These are phyloP conservation scores for Trypoxylus dichotomus DNA, from an alignment of 1,140 invertebrate genomes.

Conservation along the genomic window DNA sequence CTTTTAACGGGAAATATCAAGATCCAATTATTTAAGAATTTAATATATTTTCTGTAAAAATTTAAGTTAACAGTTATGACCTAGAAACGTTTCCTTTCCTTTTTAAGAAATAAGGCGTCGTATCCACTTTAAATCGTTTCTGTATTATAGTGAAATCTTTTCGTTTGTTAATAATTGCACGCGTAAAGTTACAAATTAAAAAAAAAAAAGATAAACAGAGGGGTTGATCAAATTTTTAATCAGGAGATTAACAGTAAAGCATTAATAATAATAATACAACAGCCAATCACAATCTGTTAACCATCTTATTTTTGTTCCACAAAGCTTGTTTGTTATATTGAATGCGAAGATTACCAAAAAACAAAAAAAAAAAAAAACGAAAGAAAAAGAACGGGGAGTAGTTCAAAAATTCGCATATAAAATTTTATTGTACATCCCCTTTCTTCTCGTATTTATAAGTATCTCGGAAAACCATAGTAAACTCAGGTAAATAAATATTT, in stretches of 20 bases:
- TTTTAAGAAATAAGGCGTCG: background rate
- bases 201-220: slow-evolving; percentile 36
- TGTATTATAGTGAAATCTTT: background rate
- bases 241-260: slow-evolving; percentile 49
- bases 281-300: slow-evolving; percentile 42
- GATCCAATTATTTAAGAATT: background rate
- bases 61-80: background rate
- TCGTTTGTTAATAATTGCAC: too few species aligned
- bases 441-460: background rate
- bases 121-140: background rate
- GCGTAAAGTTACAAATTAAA: background rate
- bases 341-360: slow-evolving; percentile 12
- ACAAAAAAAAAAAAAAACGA: background rate
- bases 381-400: background rate
- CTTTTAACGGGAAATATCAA: background rate
- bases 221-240: slow-evolving; percentile 47
- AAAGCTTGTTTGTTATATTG: slow-evolving; percentile 33
- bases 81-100: background rate
- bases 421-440: background rate
- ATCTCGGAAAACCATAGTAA: background rate
- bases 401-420: background rate
- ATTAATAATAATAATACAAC: slow-evolving; percentile 40
- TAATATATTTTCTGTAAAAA: background rate
- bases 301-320: slow-evolving; percentile 30
- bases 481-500: background rate